Conservation (phyloP, 2,888 invertebrate species). For the Erebia palarica region DNA sequence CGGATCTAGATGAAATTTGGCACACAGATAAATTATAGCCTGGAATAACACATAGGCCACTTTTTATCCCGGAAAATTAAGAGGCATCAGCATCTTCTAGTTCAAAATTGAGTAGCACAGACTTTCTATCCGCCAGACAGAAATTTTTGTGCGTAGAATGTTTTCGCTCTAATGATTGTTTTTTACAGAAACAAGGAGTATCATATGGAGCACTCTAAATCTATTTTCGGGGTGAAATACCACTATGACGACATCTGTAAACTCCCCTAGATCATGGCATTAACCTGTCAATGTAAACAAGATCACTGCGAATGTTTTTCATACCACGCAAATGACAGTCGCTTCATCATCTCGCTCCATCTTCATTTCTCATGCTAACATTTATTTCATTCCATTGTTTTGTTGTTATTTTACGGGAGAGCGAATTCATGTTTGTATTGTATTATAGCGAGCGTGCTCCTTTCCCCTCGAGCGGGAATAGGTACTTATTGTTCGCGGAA, state of each 20-base stretch:
- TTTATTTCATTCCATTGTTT: slow-evolving; percentile 72
- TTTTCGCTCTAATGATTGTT: too few species aligned
- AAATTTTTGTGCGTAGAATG: too few species aligned
- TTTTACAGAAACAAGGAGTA: too few species aligned
- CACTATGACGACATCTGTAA: slow-evolving; percentile 11
- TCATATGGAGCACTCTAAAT: too few species aligned
- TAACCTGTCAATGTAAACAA: slow-evolving; percentile 28
- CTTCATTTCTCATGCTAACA: slow-evolving; percentile 66
- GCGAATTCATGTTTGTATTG: slow-evolving; percentile 42
- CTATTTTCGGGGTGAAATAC: neutral
- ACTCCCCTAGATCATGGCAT: slow-evolving; percentile 8
- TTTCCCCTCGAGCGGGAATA: slow-evolving; percentile 34
- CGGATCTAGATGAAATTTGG: too few species aligned
- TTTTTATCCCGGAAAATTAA: too few species aligned
- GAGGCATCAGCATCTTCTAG: too few species aligned
- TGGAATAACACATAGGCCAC: too few species aligned
- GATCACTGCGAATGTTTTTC: slow-evolving; percentile 25
- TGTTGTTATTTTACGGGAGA: slow-evolving; percentile 47
- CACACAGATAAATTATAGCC: too few species aligned
- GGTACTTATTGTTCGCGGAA: slow-evolving; percentile 37
- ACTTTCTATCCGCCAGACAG: too few species aligned
- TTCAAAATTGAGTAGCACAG: too few species aligned
- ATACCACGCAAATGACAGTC: slow-evolving; percentile 30
- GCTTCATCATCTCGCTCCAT: slow-evolving; percentile 44
- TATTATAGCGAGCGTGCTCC: slow-evolving; percentile 36